A percentile compares a stretch with the other conserved stretches of the same genome.
Conservation (phyloP, 2,797 vertebrate genomes). For the Furcifer pardalis region DNA sequence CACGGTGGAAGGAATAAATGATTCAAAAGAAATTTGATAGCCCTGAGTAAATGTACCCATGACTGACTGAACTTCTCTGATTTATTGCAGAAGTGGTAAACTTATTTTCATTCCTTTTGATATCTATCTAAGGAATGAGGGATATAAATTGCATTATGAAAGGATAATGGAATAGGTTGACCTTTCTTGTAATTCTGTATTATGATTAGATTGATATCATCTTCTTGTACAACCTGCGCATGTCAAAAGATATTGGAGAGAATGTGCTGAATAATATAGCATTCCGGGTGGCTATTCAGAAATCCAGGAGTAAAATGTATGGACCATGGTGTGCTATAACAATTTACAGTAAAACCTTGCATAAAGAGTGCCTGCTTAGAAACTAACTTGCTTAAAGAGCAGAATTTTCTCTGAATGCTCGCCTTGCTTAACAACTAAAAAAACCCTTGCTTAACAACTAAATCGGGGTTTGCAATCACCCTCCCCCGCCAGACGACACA, state of each 20-base stretch:
- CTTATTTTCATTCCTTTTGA: conserved; percentile 14
- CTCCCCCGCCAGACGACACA: no score
- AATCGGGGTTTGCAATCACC: no score
- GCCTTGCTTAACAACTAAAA: no score
- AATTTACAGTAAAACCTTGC: no score
- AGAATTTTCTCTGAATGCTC: no score
- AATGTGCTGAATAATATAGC: conserved; percentile 37
- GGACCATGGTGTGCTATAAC: conserved; percentile 17
- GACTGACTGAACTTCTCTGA: not conserved
- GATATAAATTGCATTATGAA: conserved; percentile 15
- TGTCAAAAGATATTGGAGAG: conserved; percentile 33
- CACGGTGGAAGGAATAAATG: not conserved
- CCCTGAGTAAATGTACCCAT: not conserved
- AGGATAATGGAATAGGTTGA: conserved; percentile 57
- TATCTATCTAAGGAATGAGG: conserved; percentile 54
- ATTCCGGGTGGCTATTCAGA: conserved; percentile 48
- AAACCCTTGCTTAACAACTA: no score
- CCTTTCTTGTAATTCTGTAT: conserved; percentile 52
- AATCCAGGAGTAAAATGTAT: conserved; percentile 33
- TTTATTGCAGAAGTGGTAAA: not conserved
- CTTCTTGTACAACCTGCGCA: conserved; percentile 44
- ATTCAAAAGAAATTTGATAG: not conserved
- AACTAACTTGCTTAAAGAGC: no score
- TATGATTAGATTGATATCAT: conserved; percentile 40
- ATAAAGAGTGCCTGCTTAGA: no score